Conservation (phyloP, 1,140 invertebrate genomes). For the Telenomus remus region DNA sequence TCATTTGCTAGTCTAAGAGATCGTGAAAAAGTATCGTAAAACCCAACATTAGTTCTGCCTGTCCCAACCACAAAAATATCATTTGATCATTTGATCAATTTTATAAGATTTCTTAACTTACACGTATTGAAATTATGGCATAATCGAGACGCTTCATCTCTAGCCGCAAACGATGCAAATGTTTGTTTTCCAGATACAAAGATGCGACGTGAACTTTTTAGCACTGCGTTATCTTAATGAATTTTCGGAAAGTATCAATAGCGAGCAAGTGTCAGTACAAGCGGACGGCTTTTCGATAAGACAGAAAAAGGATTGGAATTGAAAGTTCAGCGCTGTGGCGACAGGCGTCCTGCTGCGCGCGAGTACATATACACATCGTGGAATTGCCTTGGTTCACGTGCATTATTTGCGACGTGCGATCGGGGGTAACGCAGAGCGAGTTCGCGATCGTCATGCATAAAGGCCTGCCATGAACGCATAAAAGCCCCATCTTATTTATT, state of each 20-base stretch:
- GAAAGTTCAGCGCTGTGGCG: slow-evolving; percentile 41
- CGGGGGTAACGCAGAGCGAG: slow-evolving; percentile 47
- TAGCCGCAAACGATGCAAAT: too few species aligned
- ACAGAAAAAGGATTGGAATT: slow-evolving; percentile 53
- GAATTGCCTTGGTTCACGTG: slow-evolving; percentile 37
- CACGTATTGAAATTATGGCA: too few species aligned
- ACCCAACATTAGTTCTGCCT: too few species aligned
- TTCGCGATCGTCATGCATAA: slow-evolving; percentile 58
- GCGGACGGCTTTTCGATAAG: slow-evolving; percentile 40
- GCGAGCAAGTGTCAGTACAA: slow-evolving; percentile 22
- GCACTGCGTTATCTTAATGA: slow-evolving; percentile 30
- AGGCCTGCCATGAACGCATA: slow-evolving; percentile 55
- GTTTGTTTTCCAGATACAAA: not conserved
- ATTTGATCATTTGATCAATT: too few species aligned
- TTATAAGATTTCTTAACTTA: too few species aligned
- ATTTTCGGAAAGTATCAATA: slow-evolving; percentile 15
- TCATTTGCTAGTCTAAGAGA: too few species aligned
- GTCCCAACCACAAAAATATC: too few species aligned
- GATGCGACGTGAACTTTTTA: slow-evolving; percentile 24
- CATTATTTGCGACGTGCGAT: slow-evolving; percentile 59
- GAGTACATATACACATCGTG: slow-evolving; percentile 49
- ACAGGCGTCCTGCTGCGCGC: slow-evolving; percentile 53
- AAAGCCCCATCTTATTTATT: slow-evolving; percentile 50
- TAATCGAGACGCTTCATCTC: too few species aligned
- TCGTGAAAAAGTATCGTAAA: too few species aligned